Conservation (phyloP, 1,140 invertebrate genomes). For the Triops cancriformis region DNA sequence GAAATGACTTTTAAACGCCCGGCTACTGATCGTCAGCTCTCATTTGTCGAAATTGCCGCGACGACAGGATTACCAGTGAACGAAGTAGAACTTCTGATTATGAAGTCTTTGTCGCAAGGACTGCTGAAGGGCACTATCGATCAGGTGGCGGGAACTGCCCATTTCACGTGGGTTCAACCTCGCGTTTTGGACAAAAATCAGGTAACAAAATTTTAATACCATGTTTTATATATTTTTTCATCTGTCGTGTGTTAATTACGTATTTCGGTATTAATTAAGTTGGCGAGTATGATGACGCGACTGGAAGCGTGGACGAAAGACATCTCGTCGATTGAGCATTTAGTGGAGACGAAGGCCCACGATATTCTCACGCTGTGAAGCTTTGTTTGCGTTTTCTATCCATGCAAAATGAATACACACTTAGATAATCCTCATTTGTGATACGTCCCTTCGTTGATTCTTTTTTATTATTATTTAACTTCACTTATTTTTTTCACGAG, state of each 20-base stretch:
- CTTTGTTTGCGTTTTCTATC: constrained; percentile 14
- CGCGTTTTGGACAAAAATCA: constrained; percentile 68
- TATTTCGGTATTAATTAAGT: constrained; percentile 44
- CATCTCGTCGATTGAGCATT: constrained; percentile 67
- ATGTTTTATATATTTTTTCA: not conserved
- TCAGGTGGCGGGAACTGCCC: constrained; percentile 72
- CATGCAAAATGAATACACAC: constrained; percentile 20
- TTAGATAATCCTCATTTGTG: not conserved
- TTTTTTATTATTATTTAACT: too few relatives aligned
- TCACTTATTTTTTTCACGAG: too few relatives aligned
- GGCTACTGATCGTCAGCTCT: constrained; percentile 62
- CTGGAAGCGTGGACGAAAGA: constrained; percentile 73
- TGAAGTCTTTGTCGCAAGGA: constrained; percentile 94
- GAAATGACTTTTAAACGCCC: constrained; percentile 70
- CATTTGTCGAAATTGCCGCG: constrained; percentile 82
- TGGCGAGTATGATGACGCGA: constrained; percentile 65
- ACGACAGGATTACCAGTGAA: constrained; percentile 69
- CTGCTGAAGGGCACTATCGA: constrained; percentile 91
- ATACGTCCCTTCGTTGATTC: too few relatives aligned
- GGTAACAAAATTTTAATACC: constrained; percentile 38
- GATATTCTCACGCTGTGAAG: constrained; percentile 68
- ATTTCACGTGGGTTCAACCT: constrained; percentile 87
- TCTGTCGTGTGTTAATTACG: constrained; percentile 20
- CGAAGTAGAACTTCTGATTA: constrained; percentile 85
- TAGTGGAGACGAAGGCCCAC: constrained; percentile 69